Percentiles rank a stretch among this genome's conserved stretches.
phyloP scores from a whole-genome alignment of 2,888 invertebrate genomes.

The Polydrusus cervinus region DNA sequence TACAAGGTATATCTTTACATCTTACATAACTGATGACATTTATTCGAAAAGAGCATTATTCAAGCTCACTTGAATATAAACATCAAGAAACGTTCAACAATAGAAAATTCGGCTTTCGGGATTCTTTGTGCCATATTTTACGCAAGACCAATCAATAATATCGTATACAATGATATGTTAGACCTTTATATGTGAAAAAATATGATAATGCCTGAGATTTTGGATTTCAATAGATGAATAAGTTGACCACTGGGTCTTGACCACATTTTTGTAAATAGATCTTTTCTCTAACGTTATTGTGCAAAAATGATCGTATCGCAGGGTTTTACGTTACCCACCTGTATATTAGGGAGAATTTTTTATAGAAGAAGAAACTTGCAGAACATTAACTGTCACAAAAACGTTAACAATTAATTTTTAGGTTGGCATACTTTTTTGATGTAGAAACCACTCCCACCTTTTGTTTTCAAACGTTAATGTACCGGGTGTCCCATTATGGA shows the following conservation, averaged over 20 bases:
- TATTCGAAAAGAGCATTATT: slow-evolving; percentile 58
- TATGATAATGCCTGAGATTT: slow-evolving; percentile 42
- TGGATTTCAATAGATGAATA: slow-evolving; percentile 51
- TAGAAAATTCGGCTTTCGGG: slow-evolving; percentile 55
- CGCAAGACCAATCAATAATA: slow-evolving; percentile 52
- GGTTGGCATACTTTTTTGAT: no score
- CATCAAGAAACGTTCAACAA: slow-evolving; percentile 56
- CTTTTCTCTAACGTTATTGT: slow-evolving; percentile 40
- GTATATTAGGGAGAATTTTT: slow-evolving; percentile 1
- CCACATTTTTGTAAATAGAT: slow-evolving; percentile 60
- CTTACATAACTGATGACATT: slow-evolving; percentile 61
- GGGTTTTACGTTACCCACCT: slow-evolving; percentile 28
- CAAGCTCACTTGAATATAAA: slow-evolving; percentile 60
- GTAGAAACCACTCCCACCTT: no score
- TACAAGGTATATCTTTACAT: slow-evolving; percentile 52
- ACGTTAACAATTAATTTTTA: no score
- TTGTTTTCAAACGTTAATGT: no score
- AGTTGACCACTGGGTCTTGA: slow-evolving; percentile 58
- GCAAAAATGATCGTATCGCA: slow-evolving; percentile 38
- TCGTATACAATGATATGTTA: slow-evolving; percentile 38
- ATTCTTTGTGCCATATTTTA: slow-evolving; percentile 54
- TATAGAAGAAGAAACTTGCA: background rate
- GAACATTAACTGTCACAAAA: no score
- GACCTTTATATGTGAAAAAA: slow-evolving; percentile 46
- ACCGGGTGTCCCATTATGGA: no score